These are phyloP conservation scores for Palythoa grandiflora DNA, from an alignment of 92 coral and sea anemone species.

Conservation along the genomic window DNA sequence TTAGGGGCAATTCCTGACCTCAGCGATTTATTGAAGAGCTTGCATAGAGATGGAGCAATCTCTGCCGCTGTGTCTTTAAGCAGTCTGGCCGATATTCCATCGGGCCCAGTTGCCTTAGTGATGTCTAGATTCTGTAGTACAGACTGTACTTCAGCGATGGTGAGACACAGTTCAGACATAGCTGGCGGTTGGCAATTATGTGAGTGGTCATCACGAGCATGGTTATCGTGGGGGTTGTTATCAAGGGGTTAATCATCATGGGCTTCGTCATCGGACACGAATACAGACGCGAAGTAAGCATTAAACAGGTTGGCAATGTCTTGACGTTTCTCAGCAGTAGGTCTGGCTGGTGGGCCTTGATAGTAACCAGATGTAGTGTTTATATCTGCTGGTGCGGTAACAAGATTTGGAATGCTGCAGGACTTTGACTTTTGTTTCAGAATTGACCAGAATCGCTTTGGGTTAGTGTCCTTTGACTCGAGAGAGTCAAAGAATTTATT, in stretches of 20 bases:
- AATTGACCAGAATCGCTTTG: slow-evolving; percentile 8
- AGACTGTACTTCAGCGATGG: too few species aligned
- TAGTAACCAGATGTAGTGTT: slow-evolving; percentile 2
- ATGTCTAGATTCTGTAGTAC: too few species aligned
- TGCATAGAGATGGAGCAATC: too few species aligned
- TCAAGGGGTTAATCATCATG: slow-evolving; percentile 17
- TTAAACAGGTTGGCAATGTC: slow-evolving; percentile 61
- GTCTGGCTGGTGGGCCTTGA: slow-evolving; percentile 24
- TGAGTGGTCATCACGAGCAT: slow-evolving; percentile 19
- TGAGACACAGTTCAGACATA: slow-evolving; percentile 28
- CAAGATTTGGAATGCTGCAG: slow-evolving; percentile 53
- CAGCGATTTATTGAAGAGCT: too few species aligned
- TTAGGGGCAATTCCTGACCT: slow-evolving; percentile 11
- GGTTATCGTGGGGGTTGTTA: slow-evolving; percentile 17
- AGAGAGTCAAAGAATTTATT: slow-evolving; percentile 19
- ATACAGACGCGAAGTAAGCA: too few species aligned
- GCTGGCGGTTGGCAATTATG: slow-evolving; percentile 37
- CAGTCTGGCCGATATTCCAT: too few species aligned
- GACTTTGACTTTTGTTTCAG: slow-evolving; percentile 66
- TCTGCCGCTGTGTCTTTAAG: too few species aligned
- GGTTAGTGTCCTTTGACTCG: slow-evolving; percentile 61
- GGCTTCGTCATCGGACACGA: too few species aligned
- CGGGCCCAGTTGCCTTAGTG: too few species aligned
- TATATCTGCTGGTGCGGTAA: slow-evolving; percentile 38
- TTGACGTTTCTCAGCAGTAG: slow-evolving; percentile 42